These are phyloP conservation scores for Acrobasis suavella DNA, from an alignment of 2,888 invertebrate genomes.

Conservation along the genomic window DNA sequence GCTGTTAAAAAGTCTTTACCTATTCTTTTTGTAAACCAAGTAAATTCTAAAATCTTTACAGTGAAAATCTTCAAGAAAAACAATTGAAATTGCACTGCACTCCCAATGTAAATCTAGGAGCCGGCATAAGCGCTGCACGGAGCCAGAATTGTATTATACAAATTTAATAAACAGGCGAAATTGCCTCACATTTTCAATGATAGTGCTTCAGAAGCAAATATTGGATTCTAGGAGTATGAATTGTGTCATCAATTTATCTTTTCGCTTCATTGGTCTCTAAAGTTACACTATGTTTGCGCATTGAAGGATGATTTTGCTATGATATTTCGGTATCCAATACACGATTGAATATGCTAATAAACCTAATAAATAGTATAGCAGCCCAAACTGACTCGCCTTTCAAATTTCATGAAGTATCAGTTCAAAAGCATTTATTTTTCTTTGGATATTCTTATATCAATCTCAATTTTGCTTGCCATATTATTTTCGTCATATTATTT, in stretches of 20 bases:
- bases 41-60: no score
- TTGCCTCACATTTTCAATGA: conserved; percentile 23
- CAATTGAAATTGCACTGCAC: conserved; percentile 4
- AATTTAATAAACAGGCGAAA: conserved; percentile 26
- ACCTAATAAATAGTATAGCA: no score
- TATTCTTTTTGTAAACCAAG: no score
- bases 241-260: background rate
- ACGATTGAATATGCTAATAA: no score
- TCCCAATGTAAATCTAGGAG: conserved; percentile 12
- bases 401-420: no score
- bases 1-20: no score
- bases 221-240: conserved; percentile 16
- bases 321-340: no score
- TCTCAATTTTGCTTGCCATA: no score
- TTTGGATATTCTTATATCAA: no score
- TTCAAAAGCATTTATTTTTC: no score
- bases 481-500: no score
- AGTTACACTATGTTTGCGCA: background rate
- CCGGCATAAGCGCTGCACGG: background rate
- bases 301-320: background rate
- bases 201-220: conserved; percentile 22
- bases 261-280: background rate
- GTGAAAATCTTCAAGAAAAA: conserved; percentile 13
- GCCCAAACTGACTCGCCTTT: no score
- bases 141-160: conserved; percentile 24